phyloP scores from a whole-genome alignment of 2,888 invertebrate genomes.

The Himalopsyche anomala region DNA sequence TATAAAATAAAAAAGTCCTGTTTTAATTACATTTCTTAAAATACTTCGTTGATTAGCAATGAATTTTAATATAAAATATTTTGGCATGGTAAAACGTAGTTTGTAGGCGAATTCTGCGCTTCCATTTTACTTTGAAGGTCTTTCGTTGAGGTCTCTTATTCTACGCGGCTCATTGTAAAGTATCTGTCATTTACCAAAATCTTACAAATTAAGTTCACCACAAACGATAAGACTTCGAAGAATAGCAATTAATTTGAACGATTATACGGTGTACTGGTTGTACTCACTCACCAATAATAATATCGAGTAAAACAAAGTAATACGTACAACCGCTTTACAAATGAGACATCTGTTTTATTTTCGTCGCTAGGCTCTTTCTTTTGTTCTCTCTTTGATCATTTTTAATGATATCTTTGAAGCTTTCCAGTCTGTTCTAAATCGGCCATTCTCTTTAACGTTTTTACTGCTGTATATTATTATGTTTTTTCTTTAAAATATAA shows the following conservation, averaged over 20 bases:
- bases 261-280: neutral
- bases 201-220: neutral
- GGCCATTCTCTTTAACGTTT: neutral
- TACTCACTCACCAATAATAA: neutral
- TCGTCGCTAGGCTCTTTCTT: neutral
- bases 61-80: too few relatives aligned
- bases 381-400: constrained; percentile 37
- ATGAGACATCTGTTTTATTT: neutral
- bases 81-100: too few relatives aligned
- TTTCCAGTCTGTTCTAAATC: constrained; percentile 10
- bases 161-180: neutral
- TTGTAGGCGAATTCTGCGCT: too few relatives aligned
- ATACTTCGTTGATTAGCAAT: too few relatives aligned
- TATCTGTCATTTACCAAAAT: constrained; percentile 31
- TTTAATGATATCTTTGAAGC: constrained; percentile 37
- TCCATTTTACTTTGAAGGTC: too few relatives aligned
- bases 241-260: constrained; percentile 17
- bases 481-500: too few relatives aligned
- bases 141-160: too few relatives aligned
- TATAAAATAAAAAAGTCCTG: too few relatives aligned
- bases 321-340: neutral
- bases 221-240: constrained; percentile 9
- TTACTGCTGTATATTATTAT: neutral
- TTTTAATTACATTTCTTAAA: too few relatives aligned
- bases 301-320: constrained; percentile 22